Percentiles rank a stretch among this genome's conserved stretches.
Conservation (phyloP, 1,140 invertebrate species). For the Eubasilissa regina region DNA sequence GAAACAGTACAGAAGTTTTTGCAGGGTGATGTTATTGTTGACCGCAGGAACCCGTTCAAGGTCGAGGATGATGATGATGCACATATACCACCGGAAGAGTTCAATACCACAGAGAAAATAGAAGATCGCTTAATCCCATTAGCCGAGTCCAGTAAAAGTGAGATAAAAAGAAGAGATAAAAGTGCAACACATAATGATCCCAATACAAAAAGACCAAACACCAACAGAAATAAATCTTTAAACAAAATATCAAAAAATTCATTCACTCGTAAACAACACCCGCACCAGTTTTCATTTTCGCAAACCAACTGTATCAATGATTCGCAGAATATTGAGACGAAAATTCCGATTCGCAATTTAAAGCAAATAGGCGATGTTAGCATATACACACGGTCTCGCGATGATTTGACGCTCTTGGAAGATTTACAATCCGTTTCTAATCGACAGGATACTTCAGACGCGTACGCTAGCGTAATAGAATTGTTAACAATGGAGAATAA, state of each 20-base stretch:
- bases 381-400: background rate
- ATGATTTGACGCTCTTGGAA: constrained; percentile 2
- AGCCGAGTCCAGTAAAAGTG: background rate
- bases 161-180: background rate
- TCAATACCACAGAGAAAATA: background rate
- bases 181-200: background rate
- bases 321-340: background rate
- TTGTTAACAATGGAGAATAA: constrained; percentile 23
- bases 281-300: background rate
- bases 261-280: background rate
- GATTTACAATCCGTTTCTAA: background rate
- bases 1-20: constrained; percentile 33
- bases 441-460: constrained; percentile 11
- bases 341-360: background rate
- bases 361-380: background rate
- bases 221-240: background rate
- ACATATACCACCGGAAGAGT: background rate
- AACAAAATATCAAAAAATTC: background rate
- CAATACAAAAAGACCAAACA: background rate
- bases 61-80: background rate
- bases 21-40: constrained; percentile 40
- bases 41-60: constrained; percentile 37
- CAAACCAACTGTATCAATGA: constrained; percentile 9
- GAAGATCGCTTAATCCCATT: background rate
- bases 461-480: constrained; percentile 27